Conservation (phyloP, 2,797 vertebrate genomes). For the Intellagama lesueurii region DNA sequence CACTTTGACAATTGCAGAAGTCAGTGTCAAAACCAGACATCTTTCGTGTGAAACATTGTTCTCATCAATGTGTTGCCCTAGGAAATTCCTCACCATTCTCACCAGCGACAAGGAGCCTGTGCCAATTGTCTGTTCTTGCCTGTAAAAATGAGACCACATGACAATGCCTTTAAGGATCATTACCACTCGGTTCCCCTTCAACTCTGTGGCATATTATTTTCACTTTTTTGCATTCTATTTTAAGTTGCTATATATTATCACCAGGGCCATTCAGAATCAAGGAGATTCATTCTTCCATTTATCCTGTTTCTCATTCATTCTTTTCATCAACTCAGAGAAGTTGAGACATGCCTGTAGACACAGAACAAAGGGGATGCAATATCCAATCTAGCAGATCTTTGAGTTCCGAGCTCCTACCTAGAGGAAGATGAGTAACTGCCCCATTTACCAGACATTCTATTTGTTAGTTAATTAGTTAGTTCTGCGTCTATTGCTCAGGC, state of each 20-base stretch:
- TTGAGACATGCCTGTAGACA: too few relatives aligned
- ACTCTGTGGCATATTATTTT: not conserved
- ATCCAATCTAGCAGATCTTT: not conserved
- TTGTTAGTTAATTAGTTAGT: not conserved
- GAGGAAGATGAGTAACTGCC: not conserved
- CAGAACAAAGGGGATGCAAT: not conserved
- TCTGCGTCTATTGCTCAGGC: not conserved
- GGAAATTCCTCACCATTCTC: too few relatives aligned
- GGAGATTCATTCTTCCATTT: not conserved
- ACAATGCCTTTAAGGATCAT: too few relatives aligned
- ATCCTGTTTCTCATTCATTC: not conserved
- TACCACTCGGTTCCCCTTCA: too few relatives aligned
- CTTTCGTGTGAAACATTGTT: too few relatives aligned
- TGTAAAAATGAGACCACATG: too few relatives aligned
- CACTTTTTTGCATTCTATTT: not conserved
- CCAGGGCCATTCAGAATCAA: not conserved
- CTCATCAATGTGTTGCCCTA: too few relatives aligned
- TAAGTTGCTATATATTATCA: not conserved
- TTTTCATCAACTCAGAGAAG: not conserved
- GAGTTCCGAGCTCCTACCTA: not conserved
- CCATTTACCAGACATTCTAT: not conserved
- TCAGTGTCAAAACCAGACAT: too few relatives aligned
- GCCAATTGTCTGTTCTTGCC: too few relatives aligned
- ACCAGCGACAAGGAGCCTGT: too few relatives aligned
- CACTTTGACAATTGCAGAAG: too few relatives aligned